These are phyloP conservation scores for Probosciger aterrimus DNA, from an alignment of 2,113 vertebrate genomes.

Conservation along the genomic window DNA sequence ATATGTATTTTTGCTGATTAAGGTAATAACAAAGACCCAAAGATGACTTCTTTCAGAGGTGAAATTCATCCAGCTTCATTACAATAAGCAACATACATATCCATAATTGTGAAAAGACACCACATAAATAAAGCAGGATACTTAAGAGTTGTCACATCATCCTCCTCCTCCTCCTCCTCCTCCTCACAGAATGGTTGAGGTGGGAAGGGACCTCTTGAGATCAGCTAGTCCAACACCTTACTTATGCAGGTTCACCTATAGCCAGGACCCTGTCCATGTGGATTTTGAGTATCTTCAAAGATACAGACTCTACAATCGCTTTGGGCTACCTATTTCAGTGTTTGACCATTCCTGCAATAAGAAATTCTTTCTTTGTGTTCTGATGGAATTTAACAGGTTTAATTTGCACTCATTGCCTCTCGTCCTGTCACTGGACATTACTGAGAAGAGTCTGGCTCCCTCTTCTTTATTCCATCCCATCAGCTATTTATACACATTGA, in stretches of 20 bases:
- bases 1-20: slow-evolving; percentile 53
- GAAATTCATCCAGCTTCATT: slow-evolving; percentile 9
- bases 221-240: background rate
- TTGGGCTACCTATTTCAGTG: background rate
- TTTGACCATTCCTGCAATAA: background rate
- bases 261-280: background rate
- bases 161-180: background rate
- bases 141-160: background rate
- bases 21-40: slow-evolving; percentile 32
- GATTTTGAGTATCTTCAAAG: background rate
- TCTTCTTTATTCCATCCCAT: background rate
- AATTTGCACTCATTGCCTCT: background rate
- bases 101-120: background rate
- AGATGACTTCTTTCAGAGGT: background rate
- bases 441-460: background rate
- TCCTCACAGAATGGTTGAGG: background rate
- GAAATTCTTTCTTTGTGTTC: background rate
- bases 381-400: background rate
- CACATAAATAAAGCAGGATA: background rate
- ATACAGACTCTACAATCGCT: background rate
- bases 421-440: background rate
- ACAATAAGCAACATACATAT: background rate
- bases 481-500: background rate
- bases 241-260: background rate
- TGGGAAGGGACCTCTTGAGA: background rate